Conservation (phyloP, 1,140 invertebrate species). For the Drosophila sp. region DNA sequence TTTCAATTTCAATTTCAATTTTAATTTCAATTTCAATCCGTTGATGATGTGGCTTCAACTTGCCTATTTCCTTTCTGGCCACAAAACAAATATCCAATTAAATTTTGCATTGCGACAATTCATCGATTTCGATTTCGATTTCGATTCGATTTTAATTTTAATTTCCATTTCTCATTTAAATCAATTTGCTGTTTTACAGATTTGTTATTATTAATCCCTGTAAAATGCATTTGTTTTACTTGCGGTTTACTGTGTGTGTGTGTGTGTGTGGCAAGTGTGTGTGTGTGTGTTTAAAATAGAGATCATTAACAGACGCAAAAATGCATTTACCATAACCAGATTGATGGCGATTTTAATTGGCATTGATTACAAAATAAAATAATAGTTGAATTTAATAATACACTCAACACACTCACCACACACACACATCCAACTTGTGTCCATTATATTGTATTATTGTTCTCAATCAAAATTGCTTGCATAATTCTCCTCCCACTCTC, state of each 20-base stretch:
- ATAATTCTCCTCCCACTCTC: no score
- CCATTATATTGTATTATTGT: not conserved
- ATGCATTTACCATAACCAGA: conserved; percentile 66
- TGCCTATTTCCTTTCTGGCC: conserved; percentile 22
- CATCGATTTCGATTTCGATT: conserved; percentile 74
- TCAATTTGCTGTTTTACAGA: conserved; percentile 60
- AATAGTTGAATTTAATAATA: conserved; percentile 76
- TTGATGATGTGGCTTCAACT: not conserved
- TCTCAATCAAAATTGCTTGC: no score
- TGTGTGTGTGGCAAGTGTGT: conserved; percentile 14
- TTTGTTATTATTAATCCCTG: conserved; percentile 41
- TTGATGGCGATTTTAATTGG: conserved; percentile 73
- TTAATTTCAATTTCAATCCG: conserved; percentile 3
- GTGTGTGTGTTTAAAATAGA: conserved; percentile 15
- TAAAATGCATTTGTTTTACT: conserved; percentile 51
- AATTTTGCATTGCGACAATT: conserved; percentile 61
- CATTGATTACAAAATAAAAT: conserved; percentile 59
- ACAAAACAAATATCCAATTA: conserved; percentile 64
- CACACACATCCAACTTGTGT: not conserved
- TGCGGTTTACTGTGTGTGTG: conserved; percentile 29
- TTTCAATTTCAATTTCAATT: conserved; percentile 51
- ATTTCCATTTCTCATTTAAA: conserved; percentile 72
- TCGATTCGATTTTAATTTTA: conserved; percentile 71
- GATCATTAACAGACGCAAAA: conserved; percentile 53
- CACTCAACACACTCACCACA: conserved; percentile 9